Evolutionary conservation across 2,797 vertebrate species (phyloP), one percentile per base, ranked within the genome.

Genomic region (Sparus aurata): DNA sequence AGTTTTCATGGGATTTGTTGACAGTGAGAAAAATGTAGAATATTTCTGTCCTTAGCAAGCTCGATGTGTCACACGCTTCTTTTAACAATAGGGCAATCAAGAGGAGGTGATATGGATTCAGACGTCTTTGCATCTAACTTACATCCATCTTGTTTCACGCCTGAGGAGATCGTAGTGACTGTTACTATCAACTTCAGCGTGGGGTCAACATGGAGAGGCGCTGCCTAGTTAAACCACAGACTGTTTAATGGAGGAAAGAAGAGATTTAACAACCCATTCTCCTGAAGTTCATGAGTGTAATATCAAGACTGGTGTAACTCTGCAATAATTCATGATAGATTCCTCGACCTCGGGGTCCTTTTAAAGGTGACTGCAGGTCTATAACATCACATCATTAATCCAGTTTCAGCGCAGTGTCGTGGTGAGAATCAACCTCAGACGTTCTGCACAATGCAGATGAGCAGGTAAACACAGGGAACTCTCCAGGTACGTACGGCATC

Each of bases 231-330:
- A 76, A 85, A 87, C 64, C 69, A 50, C 27, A 16, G 15, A 57
- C 60, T n/a, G 50, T 86, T 82, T 81, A 77, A 85, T 43, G 22
- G 70, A 27, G 52, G 25, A 83, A 38, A 66, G 38, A 61, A 50
- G 53, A 73, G 75, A 81, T 79, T 89, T 88, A 69, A 83, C 72
- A 58, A 66, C 54, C 38, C 15, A 12, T 61, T 15, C 54, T 58
- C 43, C 50, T 22, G 69, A 59, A 70, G 38, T 73, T 77, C 55
- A 80, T 22, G 46, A 87, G 64, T 64, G 50, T 45, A 61, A 82
- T 67, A 73, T 70, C 52, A 72, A 74, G 50, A 60, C 63, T 47
- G 38, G 46, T 46, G 3, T 45, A 69, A 27, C 46, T 22, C 20
- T 52, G 62, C 43, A 72, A 71, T 82, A 17, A 79, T 68, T 75